Evolutionary conservation across 2,113 vertebrate genomes (phyloP), one percentile per base, ranked within the genome.

Genomic region (Acinonyx jubatus): DNA sequence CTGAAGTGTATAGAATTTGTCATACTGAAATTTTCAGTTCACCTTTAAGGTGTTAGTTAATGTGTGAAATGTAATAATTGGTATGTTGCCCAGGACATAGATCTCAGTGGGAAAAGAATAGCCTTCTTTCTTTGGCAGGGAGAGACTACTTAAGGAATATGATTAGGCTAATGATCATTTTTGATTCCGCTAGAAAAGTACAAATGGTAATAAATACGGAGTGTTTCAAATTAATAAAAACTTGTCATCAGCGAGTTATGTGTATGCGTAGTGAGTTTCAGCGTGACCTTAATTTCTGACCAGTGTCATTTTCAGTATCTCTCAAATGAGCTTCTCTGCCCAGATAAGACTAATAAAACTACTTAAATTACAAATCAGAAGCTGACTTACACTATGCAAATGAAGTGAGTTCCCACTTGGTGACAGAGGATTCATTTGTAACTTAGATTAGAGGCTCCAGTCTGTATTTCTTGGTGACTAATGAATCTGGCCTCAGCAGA

Each of bases 401-500:
- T 97, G 95, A 98, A 97, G 96, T 36, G 29, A 98, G 97, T 98
- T 98, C 98, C 98, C 96, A 98, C 98, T 99, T 98, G 98, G 98
- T 99, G 98, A 99, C 98, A 98, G 95, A 98, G 97, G 97, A 99
- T 99, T 99, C 98, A 98, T 99, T 99, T 98, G 98, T 99, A 98
- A 98, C 98, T 98, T 98, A 99, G 99, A 99, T 99, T 98, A 98
- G 98, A 98, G 98, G 94, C 97, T 98, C 94, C 97, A 94, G 97
- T 99, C 98, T 98, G 97, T 98, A 98, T 98, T 99, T 99, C 94
- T 98, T 92, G 98, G 97, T 99, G 98, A 98, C 98, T 99, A 99
- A 99, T 98, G 99, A 98, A 99, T 98, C 98, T 97, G 98, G 98
- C 98, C 97, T 99, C 98, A 97, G 98, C 98, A 99, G 99, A 99